Conservation (phyloP, 2,797 vertebrate species). For the Periparus ater region DNA sequence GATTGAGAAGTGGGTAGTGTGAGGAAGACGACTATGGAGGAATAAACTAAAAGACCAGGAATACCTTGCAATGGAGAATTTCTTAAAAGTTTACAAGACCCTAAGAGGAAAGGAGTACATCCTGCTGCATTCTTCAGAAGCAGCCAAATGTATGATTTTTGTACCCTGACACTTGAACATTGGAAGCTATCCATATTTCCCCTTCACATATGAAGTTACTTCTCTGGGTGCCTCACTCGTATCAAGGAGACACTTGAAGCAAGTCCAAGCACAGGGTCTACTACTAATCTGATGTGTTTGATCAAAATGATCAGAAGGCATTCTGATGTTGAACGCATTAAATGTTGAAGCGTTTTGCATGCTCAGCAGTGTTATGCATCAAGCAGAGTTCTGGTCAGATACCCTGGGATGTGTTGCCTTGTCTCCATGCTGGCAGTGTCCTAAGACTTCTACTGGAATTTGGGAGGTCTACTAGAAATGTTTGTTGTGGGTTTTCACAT, state of each 20-base stretch:
- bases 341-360: not conserved
- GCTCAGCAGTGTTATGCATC: fast-evolving
- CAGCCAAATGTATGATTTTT: fast-evolving
- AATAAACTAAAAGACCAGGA: not conserved
- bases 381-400: not conserved
- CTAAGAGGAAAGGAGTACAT: not conserved
- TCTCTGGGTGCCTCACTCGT: fast-evolving
- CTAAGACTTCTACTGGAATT: not conserved
- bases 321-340: no score
- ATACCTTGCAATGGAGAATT: not conserved
- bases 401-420: not conserved
- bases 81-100: not conserved
- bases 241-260: not conserved
- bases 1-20: not conserved
- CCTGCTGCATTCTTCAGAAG: not conserved
- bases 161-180: not conserved
- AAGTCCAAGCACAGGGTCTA: not conserved
- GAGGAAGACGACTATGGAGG: not conserved
- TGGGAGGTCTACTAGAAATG: not conserved
- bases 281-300: fast-evolving
- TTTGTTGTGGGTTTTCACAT: not conserved
- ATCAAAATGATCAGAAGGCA: not conserved
- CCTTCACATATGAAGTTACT: not conserved
- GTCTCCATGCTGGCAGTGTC: not conserved
- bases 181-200: not conserved